Conservation (phyloP, 1,140 invertebrate species). For the Delia radicum region DNA sequence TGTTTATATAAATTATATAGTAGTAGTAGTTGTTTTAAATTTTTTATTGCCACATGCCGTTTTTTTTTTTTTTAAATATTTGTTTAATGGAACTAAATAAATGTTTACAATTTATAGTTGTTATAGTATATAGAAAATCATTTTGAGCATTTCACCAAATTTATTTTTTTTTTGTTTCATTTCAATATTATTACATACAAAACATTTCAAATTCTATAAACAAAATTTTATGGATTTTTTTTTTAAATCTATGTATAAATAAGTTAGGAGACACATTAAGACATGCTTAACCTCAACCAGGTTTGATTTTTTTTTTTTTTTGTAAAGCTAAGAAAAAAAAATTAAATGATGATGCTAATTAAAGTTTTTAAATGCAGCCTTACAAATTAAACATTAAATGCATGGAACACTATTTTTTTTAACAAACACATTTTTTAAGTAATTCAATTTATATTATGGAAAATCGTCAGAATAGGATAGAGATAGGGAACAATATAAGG, state of each 20-base stretch:
- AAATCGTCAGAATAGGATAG: too few relatives aligned
- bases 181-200: not conserved
- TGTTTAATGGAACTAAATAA: not conserved
- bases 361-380: not conserved
- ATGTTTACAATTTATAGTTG: not conserved
- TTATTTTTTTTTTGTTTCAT: not conserved
- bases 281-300: conserved; percentile 1
- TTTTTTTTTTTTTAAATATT: not conserved
- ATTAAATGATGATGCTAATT: not conserved
- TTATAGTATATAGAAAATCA: not conserved
- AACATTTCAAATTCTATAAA: not conserved
- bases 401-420: not conserved
- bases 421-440: too few relatives aligned
- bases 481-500: too few relatives aligned
- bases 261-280: not conserved
- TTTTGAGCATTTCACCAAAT: not conserved
- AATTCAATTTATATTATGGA: too few relatives aligned
- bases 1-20: not conserved
- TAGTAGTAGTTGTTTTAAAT: not conserved
- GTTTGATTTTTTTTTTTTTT: not conserved
- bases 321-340: not conserved
- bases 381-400: not conserved
- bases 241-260: not conserved
- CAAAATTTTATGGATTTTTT: not conserved
- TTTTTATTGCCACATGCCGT: conserved; percentile 9